phyloP scores from a whole-genome alignment of 1,140 invertebrate genomes.

The Polypedilum pembai region DNA sequence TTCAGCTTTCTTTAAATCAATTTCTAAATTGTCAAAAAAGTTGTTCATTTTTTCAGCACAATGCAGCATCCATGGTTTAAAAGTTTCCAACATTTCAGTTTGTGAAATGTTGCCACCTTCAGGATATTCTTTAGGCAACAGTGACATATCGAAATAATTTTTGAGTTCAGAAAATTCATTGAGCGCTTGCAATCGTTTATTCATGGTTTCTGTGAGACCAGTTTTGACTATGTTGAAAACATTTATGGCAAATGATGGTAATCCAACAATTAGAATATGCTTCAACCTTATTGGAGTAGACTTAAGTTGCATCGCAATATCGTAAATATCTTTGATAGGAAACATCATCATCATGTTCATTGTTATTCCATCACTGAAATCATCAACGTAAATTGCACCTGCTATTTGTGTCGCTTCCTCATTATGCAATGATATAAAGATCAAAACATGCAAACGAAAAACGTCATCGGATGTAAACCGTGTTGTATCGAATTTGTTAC shows the following conservation, averaged over 20 bases:
- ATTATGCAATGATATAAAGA: background rate
- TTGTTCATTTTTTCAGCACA: background rate
- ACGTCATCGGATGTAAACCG: background rate
- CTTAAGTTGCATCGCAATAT: background rate
- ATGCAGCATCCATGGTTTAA: background rate
- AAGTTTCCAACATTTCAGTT: background rate
- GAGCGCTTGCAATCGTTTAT: background rate
- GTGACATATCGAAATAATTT: background rate
- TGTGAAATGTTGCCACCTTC: background rate
- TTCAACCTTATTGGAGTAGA: background rate
- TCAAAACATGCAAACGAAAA: background rate
- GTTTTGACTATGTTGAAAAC: background rate
- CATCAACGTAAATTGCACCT: background rate
- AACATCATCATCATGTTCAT: background rate
- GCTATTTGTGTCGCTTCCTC: background rate
- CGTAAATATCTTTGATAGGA: background rate
- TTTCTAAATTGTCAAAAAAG: background rate
- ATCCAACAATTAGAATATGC: background rate
- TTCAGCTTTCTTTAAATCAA: background rate
- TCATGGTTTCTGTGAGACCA: background rate
- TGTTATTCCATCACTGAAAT: background rate
- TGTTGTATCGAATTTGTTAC: background rate
- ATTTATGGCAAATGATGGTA: background rate
- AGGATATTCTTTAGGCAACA: background rate
- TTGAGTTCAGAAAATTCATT: background rate